Percentiles rank a stretch among this genome's conserved stretches.
phyloP scores from a whole-genome alignment of 35 echinoderm and acorn worm genomes.

The Apostichopus japonicus region DNA sequence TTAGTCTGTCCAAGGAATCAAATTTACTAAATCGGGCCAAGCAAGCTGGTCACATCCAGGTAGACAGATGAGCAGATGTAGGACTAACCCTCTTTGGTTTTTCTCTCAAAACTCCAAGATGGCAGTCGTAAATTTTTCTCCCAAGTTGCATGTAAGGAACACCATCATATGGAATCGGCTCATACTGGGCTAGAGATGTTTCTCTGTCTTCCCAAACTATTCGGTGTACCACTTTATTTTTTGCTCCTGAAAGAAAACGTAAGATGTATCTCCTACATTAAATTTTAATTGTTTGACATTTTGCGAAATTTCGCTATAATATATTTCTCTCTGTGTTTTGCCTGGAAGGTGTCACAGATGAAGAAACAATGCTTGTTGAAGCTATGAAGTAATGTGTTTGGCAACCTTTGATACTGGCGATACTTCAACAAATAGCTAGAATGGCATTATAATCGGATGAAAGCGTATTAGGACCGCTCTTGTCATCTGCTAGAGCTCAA shows the following conservation, averaged over 20 bases:
- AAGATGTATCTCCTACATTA: background rate
- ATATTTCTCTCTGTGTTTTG: background rate
- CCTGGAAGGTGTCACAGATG: too few species aligned
- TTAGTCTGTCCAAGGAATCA: too few species aligned
- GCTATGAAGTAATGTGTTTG: too few species aligned
- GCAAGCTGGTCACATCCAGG: too few species aligned
- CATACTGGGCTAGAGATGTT: constrained; percentile 32
- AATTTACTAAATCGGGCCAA: too few species aligned
- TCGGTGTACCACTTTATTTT: constrained; percentile 18
- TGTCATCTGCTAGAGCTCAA: too few species aligned
- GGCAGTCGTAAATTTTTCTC: constrained; percentile 35
- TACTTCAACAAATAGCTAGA: too few species aligned
- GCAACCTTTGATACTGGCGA: too few species aligned
- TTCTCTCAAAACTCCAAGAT: constrained; percentile 34
- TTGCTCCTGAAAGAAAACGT: background rate
- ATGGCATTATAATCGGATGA: too few species aligned
- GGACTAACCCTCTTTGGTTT: constrained; percentile 24
- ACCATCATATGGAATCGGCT: constrained; percentile 34
- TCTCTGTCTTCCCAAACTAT: constrained; percentile 37
- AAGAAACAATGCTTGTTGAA: too few species aligned
- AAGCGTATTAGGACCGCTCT: too few species aligned
- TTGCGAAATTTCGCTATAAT: background rate
- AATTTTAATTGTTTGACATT: background rate
- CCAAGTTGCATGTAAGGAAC: constrained; percentile 37
- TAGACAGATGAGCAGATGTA: too few species aligned